Conservation (phyloP, 2,888 invertebrate species). For the Sminthurinus aureus region DNA sequence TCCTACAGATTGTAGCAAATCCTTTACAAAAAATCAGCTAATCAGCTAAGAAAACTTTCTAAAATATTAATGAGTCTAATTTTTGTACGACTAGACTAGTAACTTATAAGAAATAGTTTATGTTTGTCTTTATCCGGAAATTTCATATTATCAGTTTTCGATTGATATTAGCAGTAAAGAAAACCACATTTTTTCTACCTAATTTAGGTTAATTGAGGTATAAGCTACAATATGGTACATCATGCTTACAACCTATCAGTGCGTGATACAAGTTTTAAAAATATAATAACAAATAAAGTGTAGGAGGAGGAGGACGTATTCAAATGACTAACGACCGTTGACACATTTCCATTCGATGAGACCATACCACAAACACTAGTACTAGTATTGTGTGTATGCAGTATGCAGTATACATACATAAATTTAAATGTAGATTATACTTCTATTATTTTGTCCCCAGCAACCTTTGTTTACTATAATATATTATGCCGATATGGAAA, state of each 20-base stretch:
- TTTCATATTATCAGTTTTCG: no score
- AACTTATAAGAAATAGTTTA: no score
- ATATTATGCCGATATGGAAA: no score
- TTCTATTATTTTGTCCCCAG: background rate
- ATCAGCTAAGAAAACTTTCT: no score
- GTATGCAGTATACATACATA: no score
- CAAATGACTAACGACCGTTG: background rate
- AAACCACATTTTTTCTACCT: background rate
- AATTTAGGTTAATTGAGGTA: constrained; percentile 8
- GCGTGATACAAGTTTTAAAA: background rate
- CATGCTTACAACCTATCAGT: background rate
- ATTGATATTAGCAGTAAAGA: constrained; percentile 2
- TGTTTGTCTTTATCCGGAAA: no score
- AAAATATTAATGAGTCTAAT: no score
- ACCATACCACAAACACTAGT: no score
- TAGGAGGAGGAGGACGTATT: background rate
- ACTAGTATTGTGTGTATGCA: background rate
- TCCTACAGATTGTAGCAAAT: no score
- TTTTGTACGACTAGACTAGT: no score
- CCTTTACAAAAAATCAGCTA: no score
- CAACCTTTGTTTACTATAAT: background rate
- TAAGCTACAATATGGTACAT: constrained; percentile 9
- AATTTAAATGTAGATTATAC: background rate
- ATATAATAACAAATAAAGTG: background rate
- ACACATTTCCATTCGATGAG: background rate